Evolutionary conservation across 2,113 vertebrate species (phyloP), one percentile per base, ranked within the genome.

Genomic region (Lepus americanus): DNA sequence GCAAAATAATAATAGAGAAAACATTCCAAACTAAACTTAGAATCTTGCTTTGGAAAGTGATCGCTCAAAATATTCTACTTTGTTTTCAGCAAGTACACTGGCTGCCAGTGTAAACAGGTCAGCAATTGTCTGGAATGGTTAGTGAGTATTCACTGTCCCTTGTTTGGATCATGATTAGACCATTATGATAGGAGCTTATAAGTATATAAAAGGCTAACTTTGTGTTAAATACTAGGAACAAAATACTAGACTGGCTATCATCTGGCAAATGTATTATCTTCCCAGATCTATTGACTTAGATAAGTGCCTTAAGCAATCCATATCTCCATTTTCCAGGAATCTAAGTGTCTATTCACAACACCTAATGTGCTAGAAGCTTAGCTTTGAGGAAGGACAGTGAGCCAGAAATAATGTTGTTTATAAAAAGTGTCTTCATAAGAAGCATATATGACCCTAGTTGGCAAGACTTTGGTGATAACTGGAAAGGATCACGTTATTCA

Each of bases 11-110:
- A 79, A 70, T n/a, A 78, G 78, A 90, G 87, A 67, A 97, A 94
- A 88, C 64, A 93, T 87, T 95, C 81, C 94, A 94, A 39, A 20
- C 74, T 93, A 90, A 95, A 93, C 36, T 76, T 94, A 78, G 89
- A 92, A 55, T 94, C 49, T 89, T 89, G 73, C 55, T 96, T 94
- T 94, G 78, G 53, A 66, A 95, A 82, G 1, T 73, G 83, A 87
- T 66, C 80, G 63, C 36, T 61, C 73, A 82, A 10, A 90, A 89
- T 90, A 67, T 77, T 94, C 51, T 80, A 12, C 84, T 93, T 78
- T n/a, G 63, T 84, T 53, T 92, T 95, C 59, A 90, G 19, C 23
- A n/a, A 95, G 44, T 36, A 84, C 31, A 29, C 23, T 59, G 25
- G 25, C 72, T 90, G 25, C 83, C 67, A 69, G 3, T 70, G 74